phyloP scores from a whole-genome alignment of 2,113 vertebrate species.

The Picathartes gymnocephalus region DNA sequence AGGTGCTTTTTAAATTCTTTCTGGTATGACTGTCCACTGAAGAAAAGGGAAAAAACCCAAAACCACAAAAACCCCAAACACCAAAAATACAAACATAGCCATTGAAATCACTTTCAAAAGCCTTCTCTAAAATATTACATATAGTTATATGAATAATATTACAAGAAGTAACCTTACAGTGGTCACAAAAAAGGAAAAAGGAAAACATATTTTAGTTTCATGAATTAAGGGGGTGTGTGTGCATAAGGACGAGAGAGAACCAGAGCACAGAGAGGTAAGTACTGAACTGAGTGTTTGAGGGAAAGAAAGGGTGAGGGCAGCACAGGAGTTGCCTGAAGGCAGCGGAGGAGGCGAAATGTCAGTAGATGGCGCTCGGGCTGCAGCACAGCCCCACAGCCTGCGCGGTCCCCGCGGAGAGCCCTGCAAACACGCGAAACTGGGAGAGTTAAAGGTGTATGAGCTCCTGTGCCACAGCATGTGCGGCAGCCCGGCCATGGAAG shows the following conservation, averaged over 20 bases:
- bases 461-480: fast-evolving
- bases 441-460: fast-evolving
- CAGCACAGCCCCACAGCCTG: neutral
- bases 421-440: neutral
- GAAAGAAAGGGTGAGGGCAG: fast-evolving
- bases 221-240: neutral
- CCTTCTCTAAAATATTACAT: neutral
- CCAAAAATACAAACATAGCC: neutral
- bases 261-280: neutral
- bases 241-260: neutral
- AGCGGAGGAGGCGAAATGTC: neutral
- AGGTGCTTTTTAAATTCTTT: neutral
- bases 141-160: neutral
- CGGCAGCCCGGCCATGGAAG: fast-evolving
- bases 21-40: neutral
- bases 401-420: neutral
- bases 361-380: neutral
- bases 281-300: fast-evolving
- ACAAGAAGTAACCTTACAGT: neutral
- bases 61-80: neutral
- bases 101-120: neutral
- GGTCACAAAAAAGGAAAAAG: neutral
- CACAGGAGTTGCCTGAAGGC: neutral
- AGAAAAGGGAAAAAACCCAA: neutral
- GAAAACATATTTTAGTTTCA: neutral